phyloP scores from a whole-genome alignment of 2,113 vertebrate genomes.

The Strigops habroptila region DNA sequence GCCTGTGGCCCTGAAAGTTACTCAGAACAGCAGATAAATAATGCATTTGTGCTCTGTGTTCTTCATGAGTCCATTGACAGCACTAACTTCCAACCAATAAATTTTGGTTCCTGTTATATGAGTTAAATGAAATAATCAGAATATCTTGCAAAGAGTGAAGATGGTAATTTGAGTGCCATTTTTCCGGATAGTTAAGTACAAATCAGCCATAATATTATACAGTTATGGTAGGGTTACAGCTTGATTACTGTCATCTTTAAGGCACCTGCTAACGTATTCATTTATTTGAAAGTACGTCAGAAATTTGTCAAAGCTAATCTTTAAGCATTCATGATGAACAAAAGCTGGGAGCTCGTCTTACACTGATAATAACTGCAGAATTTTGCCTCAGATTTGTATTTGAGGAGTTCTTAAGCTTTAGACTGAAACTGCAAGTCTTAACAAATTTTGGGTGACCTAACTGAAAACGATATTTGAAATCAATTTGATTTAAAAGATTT shows the following conservation, averaged over 20 bases:
- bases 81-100: constrained; percentile 18
- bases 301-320: neutral
- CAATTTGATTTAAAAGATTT: neutral
- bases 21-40: neutral
- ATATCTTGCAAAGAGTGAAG: neutral
- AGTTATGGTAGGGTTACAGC: neutral
- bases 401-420: neutral
- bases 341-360: neutral
- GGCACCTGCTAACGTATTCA: neutral
- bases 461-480: constrained; percentile 19
- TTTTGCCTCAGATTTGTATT: neutral
- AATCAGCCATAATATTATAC: neutral
- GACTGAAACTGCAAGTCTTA: neutral
- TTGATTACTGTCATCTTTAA: constrained; percentile 13
- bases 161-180: constrained; percentile 33
- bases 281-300: neutral
- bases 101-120: neutral
- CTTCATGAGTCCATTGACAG: constrained; percentile 12
- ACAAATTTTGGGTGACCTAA: neutral
- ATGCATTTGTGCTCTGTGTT: constrained; percentile 15
- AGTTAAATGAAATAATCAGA: constrained; percentile 11
- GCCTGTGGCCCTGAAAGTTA: neutral
- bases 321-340: neutral
- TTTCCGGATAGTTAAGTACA: constrained; percentile 2
- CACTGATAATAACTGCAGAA: neutral